Conservation (phyloP, 2,888 invertebrate genomes). For the Stenolophus ochropezus region DNA sequence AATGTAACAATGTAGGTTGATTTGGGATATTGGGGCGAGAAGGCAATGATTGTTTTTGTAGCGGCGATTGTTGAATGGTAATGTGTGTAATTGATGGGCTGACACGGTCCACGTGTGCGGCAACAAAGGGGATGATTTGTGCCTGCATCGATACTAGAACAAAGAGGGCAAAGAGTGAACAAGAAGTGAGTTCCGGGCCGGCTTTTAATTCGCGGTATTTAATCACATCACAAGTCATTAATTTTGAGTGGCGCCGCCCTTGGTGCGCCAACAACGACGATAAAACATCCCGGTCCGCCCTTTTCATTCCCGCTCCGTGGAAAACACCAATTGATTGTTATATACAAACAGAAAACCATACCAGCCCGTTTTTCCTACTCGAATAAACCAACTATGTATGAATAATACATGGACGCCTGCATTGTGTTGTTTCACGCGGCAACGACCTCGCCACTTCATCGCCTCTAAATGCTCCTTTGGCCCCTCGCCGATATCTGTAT, state of each 20-base stretch:
- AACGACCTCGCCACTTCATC: constrained; percentile 12
- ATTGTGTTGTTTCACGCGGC: constrained; percentile 47
- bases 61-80: not conserved
- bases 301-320: constrained; percentile 56
- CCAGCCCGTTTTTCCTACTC: constrained; percentile 54
- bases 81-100: not conserved
- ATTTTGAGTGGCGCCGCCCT: constrained; percentile 59
- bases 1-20: not conserved
- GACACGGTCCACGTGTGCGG: not conserved
- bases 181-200: constrained; percentile 28
- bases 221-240: constrained; percentile 60
- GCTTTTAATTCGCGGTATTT: constrained; percentile 59
- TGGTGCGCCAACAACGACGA: constrained; percentile 53
- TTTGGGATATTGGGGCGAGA: no score
- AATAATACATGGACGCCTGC: constrained; percentile 54
- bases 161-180: constrained; percentile 36
- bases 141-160: constrained; percentile 43
- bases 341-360: constrained; percentile 59
- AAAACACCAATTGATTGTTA: constrained; percentile 60
- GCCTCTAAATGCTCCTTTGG: constrained; percentile 27
- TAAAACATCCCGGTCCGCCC: constrained; percentile 57
- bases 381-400: constrained; percentile 59
- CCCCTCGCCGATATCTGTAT: no score
- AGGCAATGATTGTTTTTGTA: not conserved
- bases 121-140: constrained; percentile 5